phyloP scores from a whole-genome alignment of 2,888 invertebrate genomes.

The Aleiodes leptofemur region DNA sequence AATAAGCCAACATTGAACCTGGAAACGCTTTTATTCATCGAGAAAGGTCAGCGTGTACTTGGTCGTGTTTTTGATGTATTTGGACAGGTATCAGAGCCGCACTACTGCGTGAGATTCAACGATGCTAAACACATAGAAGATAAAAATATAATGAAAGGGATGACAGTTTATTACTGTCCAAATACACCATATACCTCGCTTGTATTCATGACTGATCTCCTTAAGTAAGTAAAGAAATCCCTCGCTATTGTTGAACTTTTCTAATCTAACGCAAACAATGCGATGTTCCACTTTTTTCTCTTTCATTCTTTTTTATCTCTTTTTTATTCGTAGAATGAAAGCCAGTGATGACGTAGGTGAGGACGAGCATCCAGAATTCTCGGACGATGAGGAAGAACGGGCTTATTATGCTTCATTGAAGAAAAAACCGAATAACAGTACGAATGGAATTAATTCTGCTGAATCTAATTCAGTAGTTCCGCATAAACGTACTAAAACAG shows the following conservation, averaged over 20 bases:
- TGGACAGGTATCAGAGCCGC: conserved; percentile 89
- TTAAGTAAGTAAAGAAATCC: conserved; percentile 78
- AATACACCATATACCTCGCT: conserved; percentile 84
- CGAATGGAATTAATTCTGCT: conserved; percentile 24
- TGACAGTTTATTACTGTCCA: conserved; percentile 90
- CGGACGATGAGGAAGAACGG: conserved; percentile 92
- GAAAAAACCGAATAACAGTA: conserved; percentile 57
- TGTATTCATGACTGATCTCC: conserved; percentile 85
- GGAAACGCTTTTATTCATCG: conserved; percentile 91
- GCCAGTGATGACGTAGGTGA: conserved; percentile 94
- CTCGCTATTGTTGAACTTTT: neutral
- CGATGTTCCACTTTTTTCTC: conserved; percentile 19
- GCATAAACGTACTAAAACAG: conserved; percentile 55
- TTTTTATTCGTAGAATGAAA: conserved; percentile 78
- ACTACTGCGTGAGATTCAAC: conserved; percentile 95
- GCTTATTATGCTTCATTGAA: conserved; percentile 64
- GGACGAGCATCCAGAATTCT: conserved; percentile 91
- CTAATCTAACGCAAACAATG: conserved; percentile 10
- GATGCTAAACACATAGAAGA: conserved; percentile 84
- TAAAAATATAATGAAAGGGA: conserved; percentile 81
- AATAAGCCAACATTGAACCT: conserved; percentile 88
- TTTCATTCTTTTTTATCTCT: conserved; percentile 2
- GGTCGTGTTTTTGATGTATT: conserved; percentile 94
- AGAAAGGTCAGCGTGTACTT: conserved; percentile 84
- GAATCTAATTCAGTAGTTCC: conserved; percentile 44